These are phyloP conservation scores for Telmatochromis brachygnathus DNA, from an alignment of 2,113 vertebrate genomes.

Conservation along the genomic window DNA sequence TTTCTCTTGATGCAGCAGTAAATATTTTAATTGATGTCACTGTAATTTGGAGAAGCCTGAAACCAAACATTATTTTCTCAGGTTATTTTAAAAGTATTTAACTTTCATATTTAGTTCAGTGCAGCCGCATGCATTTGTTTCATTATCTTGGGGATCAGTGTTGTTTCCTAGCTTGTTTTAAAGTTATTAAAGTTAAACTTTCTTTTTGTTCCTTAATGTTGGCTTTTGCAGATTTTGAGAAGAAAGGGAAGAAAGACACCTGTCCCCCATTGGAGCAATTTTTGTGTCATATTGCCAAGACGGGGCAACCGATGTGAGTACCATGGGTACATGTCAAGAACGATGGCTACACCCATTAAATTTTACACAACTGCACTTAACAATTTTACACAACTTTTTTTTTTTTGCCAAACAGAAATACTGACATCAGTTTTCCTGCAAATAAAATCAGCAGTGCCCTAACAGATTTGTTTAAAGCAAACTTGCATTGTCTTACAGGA, in stretches of 20 bases:
- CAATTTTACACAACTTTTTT: not conserved
- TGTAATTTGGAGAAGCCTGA: not conserved
- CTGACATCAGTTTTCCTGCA: not conserved
- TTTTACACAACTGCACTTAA: not conserved
- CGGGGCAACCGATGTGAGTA: constrained; percentile 92
- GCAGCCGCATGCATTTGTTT: not conserved
- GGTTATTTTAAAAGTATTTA: not conserved
- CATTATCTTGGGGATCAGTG: not conserved
- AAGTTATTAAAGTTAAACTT: not conserved
- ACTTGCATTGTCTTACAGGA: constrained; percentile 67
- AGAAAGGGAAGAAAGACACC: constrained; percentile 88
- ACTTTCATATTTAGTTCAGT: not conserved
- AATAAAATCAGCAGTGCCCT: not conserved
- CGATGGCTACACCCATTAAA: not conserved
- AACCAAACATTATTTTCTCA: not conserved
- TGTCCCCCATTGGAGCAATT: constrained; percentile 88
- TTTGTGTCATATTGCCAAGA: constrained; percentile 91
- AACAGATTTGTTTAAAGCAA: not conserved
- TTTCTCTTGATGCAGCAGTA: not conserved
- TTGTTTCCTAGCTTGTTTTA: not conserved
- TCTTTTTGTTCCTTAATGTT: not conserved
- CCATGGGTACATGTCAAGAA: not conserved
- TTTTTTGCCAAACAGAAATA: not conserved
- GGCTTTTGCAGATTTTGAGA: constrained; percentile 85
- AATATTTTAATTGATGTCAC: not conserved